Conservation (phyloP, 2,888 invertebrate species). For the Leucozona laternaria region DNA sequence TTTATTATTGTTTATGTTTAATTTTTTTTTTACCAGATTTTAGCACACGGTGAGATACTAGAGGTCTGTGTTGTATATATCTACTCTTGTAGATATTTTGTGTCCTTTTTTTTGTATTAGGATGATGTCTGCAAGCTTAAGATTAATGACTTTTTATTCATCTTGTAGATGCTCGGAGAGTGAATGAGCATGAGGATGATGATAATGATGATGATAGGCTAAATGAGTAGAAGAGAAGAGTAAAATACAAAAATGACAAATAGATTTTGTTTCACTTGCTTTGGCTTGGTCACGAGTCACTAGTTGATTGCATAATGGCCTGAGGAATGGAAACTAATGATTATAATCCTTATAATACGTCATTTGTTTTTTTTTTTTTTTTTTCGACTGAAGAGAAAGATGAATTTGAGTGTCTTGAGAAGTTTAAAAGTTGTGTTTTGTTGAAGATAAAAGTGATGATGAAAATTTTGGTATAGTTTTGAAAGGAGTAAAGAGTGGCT, state of each 20-base stretch:
- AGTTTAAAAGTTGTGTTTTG: background rate
- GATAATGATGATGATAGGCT: background rate
- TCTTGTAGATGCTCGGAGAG: slow-evolving; percentile 15
- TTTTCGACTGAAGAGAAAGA: background rate
- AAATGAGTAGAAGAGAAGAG: slow-evolving; percentile 7
- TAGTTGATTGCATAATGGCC: slow-evolving; percentile 68
- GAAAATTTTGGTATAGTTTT: slow-evolving; percentile 14
- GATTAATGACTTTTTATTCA: slow-evolving; percentile 61
- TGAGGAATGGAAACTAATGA: slow-evolving; percentile 40
- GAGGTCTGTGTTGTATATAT: background rate
- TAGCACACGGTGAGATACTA: slow-evolving; percentile 6
- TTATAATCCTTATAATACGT: slow-evolving; percentile 16
- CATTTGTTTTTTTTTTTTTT: background rate
- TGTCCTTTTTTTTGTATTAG: slow-evolving; percentile 29
- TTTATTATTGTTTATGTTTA: background rate
- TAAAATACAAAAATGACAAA: slow-evolving; percentile 36
- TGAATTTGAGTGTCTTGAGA: slow-evolving; percentile 19
- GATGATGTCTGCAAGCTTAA: slow-evolving; percentile 47
- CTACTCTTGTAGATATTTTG: slow-evolving; percentile 30
- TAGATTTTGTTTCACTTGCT: slow-evolving; percentile 33
- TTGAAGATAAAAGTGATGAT: background rate
- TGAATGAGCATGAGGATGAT: background rate
- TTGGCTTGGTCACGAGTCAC: slow-evolving; percentile 46
- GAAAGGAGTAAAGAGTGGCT: background rate
- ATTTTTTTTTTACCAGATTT: slow-evolving; percentile 31